A percentile compares a stretch with the other conserved stretches of the same genome.
These are phyloP conservation scores for Mesoclemmys tuberculata DNA, from an alignment of 2,113 vertebrate species.

Conservation along the genomic window DNA sequence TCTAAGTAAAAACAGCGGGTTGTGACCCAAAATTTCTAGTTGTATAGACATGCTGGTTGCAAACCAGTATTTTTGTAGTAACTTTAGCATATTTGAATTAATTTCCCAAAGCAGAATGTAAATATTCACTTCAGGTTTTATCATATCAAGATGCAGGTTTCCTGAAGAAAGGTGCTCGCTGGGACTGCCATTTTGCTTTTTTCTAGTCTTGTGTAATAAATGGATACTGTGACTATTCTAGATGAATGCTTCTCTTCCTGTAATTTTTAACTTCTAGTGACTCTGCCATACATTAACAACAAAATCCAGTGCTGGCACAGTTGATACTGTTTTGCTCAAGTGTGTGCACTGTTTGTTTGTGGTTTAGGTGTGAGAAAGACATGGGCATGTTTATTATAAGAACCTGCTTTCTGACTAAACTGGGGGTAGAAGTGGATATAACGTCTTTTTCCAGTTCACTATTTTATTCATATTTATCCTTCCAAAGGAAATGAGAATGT, in stretches of 20 bases:
- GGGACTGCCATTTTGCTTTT: background rate
- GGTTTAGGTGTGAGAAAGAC: conserved; percentile 31
- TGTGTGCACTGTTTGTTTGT: conserved; percentile 12
- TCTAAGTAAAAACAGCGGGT: background rate
- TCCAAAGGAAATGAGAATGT: background rate
- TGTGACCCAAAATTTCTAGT: background rate
- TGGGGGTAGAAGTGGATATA: conserved; percentile 26
- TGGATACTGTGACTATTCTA: background rate
- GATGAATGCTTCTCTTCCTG: background rate
- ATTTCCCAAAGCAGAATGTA: background rate
- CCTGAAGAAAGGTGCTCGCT: background rate
- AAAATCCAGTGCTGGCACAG: background rate
- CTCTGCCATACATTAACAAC: background rate
- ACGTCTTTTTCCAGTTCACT: conserved; percentile 31
- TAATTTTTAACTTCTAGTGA: conserved; percentile 9
- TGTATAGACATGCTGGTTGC: background rate
- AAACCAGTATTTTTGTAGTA: background rate
- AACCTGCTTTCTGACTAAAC: conserved; percentile 49
- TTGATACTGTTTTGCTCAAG: conserved; percentile 32
- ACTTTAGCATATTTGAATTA: background rate
- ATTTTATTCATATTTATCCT: conserved; percentile 36
- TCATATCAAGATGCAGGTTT: background rate
- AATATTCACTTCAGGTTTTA: background rate
- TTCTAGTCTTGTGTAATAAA: background rate
- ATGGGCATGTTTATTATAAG: background rate